Percentiles rank a stretch among this genome's conserved stretches.
Conservation (phyloP, 2,888 invertebrate species). For the Erebia epiphron region DNA sequence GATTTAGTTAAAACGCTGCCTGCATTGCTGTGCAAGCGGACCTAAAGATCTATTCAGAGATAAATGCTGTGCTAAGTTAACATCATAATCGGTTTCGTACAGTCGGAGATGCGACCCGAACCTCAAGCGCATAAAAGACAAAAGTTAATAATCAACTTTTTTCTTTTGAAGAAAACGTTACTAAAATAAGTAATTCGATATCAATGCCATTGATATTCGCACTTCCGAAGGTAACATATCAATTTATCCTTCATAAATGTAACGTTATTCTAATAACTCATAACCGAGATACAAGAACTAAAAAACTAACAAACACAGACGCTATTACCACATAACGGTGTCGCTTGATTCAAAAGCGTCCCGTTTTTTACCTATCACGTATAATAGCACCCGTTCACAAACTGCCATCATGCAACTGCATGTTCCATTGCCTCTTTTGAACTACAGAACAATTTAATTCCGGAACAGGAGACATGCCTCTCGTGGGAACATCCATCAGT, state of each 20-base stretch:
- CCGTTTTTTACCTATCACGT: constrained; percentile 8
- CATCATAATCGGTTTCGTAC: no score
- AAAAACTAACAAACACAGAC: constrained; percentile 8
- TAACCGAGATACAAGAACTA: not conserved
- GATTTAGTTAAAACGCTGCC: no score
- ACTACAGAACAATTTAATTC: constrained; percentile 14
- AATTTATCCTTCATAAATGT: not conserved
- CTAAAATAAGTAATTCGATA: no score
- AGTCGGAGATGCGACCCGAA: no score
- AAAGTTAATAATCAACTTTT: no score
- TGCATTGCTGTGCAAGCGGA: no score
- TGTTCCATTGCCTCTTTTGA: constrained; percentile 4
- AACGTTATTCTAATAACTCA: constrained; percentile 3
- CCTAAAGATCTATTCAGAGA: no score
- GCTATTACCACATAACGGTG: constrained; percentile 1
- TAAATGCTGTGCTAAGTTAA: no score
- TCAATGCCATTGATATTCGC: no score
- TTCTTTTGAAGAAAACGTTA: no score
- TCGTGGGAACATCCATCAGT: constrained; percentile 37
- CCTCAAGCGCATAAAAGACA: no score
- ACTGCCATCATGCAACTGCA: constrained; percentile 15
- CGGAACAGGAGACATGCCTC: constrained; percentile 31
- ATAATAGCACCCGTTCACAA: constrained; percentile 3
- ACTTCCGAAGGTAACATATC: not conserved
- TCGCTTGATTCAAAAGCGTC: constrained; percentile 1